Base-by-base conservation (phyloP, 2,113 vertebrate species). In the Hydrochoerus hydrochaeris region DNA sequence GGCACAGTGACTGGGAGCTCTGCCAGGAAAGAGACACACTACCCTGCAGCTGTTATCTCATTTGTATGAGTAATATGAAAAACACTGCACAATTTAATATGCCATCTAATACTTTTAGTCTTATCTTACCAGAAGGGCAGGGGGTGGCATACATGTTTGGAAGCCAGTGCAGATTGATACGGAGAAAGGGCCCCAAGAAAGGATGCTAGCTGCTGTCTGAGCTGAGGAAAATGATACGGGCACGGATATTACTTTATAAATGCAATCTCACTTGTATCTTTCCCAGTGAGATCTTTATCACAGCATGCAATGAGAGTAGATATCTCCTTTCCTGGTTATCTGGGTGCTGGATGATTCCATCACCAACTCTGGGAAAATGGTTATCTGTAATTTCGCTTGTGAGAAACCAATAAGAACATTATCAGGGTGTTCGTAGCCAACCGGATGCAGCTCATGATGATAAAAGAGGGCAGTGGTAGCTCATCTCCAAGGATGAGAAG, bases 381-480 rank as follows among this genome's bases (percentile, higher is more conserved):
- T 98, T 98, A 98, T 98, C 98, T 98, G 63, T 98, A 98, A 98
- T 98, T 98, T 98, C 97, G 97, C 91, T 98, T 96, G 95, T 83
- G 96, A 98, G 98, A 96, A 94, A 97, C 97, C 98, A 97, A 98
- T 90, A 97, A 93, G 97, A 97, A 96, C 63, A 95, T 98, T 98
- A 98, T 98, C 96, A 81, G 98, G 97, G 92, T 96, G 90, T 98
- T 98, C 98, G 97, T 97, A 98, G 97, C 98, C 98, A 96, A 98
- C 98, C 85, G 80, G 83, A 95, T 97, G 93, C 91, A 24, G 96
- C 97, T 97, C 96, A 58, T 63, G 97, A 95, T 98, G 98, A 98
- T 98, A 97, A 98, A 98, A 97, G 96, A 96, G 95, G 97, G 87
- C 97, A 93, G 91, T 98, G 97, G 97, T 52, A 73, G 98, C 97